phyloP scores from a whole-genome alignment of 2,797 vertebrate genomes.

The Heteromormyrus szaboi region DNA sequence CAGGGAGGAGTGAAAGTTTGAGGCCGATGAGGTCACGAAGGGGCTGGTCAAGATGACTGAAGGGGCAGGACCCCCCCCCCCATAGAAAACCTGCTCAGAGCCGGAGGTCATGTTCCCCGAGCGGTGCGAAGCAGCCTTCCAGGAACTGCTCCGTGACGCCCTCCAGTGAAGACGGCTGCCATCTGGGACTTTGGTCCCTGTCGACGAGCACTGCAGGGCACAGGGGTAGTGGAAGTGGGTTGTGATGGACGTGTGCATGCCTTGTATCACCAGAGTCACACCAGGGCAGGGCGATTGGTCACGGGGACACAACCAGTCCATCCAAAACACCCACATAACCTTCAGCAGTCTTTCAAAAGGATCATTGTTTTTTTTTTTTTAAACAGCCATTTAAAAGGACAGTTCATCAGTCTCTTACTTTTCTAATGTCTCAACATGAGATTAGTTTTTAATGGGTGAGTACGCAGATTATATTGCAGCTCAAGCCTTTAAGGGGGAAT shows the following conservation, averaged over 20 bases:
- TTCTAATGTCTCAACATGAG: neutral
- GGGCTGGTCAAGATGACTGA: neutral
- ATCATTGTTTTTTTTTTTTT: neutral
- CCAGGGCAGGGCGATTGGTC: neutral
- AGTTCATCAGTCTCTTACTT: neutral
- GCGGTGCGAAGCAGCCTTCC: slow-evolving; percentile 62
- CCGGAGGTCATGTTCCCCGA: slow-evolving; percentile 64
- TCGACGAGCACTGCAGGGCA: slow-evolving; percentile 68
- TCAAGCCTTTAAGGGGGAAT: neutral
- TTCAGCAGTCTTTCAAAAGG: neutral
- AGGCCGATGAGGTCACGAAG: neutral
- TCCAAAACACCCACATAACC: neutral
- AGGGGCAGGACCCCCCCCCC: neutral
- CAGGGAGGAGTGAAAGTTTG: neutral
- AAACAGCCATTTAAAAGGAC: neutral
- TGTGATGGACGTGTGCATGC: neutral
- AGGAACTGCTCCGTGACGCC: slow-evolving; percentile 65
- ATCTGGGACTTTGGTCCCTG: slow-evolving; percentile 70
- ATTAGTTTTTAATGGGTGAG: neutral
- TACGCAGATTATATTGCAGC: neutral
- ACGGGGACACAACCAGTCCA: neutral
- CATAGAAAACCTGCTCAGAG: slow-evolving; percentile 40
- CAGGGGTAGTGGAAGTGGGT: neutral
- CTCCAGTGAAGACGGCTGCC: slow-evolving; percentile 67
- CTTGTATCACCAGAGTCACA: neutral